Conservation (phyloP, 2,888 invertebrate species). For the Amphiduros pacificus region DNA sequence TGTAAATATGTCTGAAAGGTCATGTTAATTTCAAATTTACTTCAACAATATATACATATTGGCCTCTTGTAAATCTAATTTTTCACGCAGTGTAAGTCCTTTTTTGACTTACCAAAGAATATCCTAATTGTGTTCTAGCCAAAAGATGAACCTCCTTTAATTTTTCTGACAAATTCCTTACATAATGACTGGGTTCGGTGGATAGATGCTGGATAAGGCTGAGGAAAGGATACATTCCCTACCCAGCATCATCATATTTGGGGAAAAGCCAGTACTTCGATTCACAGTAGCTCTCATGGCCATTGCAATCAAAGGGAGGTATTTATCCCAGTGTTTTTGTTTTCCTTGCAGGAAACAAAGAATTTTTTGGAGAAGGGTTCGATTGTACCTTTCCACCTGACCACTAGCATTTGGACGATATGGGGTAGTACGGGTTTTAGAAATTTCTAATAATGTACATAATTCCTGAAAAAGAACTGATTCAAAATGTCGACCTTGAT, state of each 20-base stretch:
- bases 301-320: neutral
- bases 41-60: no score
- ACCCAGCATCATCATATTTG: neutral
- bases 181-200: no score
- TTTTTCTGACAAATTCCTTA: no score
- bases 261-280: neutral
- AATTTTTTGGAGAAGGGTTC: neutral
- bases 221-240: neutral
- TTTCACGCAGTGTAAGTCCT: no score
- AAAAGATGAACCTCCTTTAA: no score
- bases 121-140: no score
- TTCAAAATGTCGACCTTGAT: neutral
- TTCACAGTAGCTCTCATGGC: neutral
- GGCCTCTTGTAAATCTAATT: no score
- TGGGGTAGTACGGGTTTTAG: neutral
- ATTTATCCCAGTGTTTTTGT: neutral
- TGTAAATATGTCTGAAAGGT: no score
- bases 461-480: neutral
- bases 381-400: conserved; percentile 1
- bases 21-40: no score
- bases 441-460: neutral
- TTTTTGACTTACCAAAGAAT: no score
- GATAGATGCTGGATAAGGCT: neutral
- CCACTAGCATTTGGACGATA: neutral
- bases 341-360: neutral